phyloP scores from a whole-genome alignment of 2,888 invertebrate species.

The Volucella inanis region DNA sequence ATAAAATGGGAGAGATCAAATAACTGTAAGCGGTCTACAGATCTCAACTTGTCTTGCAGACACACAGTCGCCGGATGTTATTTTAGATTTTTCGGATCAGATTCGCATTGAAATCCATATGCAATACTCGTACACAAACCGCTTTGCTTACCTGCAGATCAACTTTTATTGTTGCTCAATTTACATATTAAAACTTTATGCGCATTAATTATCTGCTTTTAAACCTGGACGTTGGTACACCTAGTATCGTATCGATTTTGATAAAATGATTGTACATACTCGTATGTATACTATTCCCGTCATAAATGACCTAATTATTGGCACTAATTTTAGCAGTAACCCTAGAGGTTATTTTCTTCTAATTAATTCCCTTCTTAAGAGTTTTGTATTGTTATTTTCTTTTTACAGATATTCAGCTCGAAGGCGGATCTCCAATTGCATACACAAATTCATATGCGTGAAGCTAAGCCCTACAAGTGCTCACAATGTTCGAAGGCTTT shows the following conservation, averaged over 20 bases:
- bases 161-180: conserved; percentile 15
- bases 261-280: not conserved
- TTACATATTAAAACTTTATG: conserved; percentile 43
- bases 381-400: conserved; percentile 77
- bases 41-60: conserved; percentile 8
- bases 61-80: conserved; percentile 48
- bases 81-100: conserved; percentile 23
- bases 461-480: conserved; percentile 99
- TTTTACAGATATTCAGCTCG: conserved; percentile 96
- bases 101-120: conserved; percentile 27
- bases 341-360: conserved; percentile 22
- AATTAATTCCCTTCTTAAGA: not conserved
- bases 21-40: conserved; percentile 10
- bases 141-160: not conserved
- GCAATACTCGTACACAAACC: not conserved
- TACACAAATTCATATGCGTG: conserved; percentile 99
- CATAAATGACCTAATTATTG: conserved; percentile 31
- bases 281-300: conserved; percentile 26
- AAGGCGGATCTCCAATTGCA: conserved; percentile 98
- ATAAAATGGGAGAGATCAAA: conserved; percentile 12
- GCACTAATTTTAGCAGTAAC: conserved; percentile 4
- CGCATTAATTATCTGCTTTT: conserved; percentile 22
- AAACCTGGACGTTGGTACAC: not conserved
- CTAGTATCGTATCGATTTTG: not conserved
- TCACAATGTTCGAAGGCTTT: conserved; percentile 99